Conservation (phyloP, 2,888 invertebrate species). For the Thalpophila matura region DNA sequence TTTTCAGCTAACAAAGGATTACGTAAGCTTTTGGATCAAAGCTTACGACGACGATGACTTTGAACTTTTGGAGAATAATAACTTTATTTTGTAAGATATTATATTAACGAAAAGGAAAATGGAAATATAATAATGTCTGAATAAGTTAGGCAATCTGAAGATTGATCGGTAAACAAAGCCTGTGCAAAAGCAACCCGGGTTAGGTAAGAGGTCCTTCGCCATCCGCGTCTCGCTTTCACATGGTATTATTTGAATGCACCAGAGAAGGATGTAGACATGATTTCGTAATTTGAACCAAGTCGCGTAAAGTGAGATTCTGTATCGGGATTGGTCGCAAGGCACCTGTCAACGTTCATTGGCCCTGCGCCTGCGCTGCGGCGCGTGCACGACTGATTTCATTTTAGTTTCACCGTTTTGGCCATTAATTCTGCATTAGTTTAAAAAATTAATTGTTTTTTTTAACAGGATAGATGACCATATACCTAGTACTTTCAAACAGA, state of each 20-base stretch:
- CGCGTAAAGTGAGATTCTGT: slow-evolving; percentile 75
- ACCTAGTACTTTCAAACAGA: slow-evolving; percentile 4
- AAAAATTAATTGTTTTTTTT: slow-evolving; percentile 28
- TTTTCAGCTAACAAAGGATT: slow-evolving; percentile 64
- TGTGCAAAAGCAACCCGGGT: slow-evolving; percentile 51
- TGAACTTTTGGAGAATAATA: slow-evolving; percentile 32
- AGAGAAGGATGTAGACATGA: slow-evolving; percentile 77
- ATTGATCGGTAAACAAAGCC: slow-evolving; percentile 76
- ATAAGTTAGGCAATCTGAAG: slow-evolving; percentile 60
- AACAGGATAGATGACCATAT: not conserved
- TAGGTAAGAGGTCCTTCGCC: slow-evolving; percentile 59
- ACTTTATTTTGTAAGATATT: slow-evolving; percentile 1
- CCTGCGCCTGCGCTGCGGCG: slow-evolving; percentile 76
- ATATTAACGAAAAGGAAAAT: slow-evolving; percentile 8
- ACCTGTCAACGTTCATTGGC: slow-evolving; percentile 88
- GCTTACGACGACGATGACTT: slow-evolving; percentile 40
- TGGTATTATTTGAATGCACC: slow-evolving; percentile 48
- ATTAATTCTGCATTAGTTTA: slow-evolving; percentile 64
- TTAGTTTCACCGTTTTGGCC: slow-evolving; percentile 67
- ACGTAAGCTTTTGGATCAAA: slow-evolving; percentile 52
- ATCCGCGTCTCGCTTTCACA: slow-evolving; percentile 57
- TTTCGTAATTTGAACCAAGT: slow-evolving; percentile 76
- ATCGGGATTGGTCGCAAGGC: slow-evolving; percentile 79
- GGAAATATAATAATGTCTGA: slow-evolving; percentile 41
- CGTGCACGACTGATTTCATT: slow-evolving; percentile 79